phyloP scores from a whole-genome alignment of 2,797 vertebrate genomes.

The Lutjanus argentimaculatus region DNA sequence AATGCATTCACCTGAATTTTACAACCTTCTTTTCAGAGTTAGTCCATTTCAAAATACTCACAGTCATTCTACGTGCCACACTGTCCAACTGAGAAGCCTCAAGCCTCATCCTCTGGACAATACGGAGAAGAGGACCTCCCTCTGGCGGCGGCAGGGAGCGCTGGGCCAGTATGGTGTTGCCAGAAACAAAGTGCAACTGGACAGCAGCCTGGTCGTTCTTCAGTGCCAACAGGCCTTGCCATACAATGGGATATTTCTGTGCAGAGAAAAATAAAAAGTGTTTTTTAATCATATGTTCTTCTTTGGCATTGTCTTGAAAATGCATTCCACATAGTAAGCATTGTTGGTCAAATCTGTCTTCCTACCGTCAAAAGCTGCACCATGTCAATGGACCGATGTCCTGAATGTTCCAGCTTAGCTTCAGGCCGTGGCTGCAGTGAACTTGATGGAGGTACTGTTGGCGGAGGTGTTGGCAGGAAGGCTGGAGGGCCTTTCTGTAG shows the following conservation, averaged over 20 bases:
- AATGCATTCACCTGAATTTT: background rate
- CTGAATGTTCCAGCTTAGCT: conserved; percentile 89
- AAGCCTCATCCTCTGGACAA: conserved; percentile 98
- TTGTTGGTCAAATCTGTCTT: background rate
- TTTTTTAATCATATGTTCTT: background rate
- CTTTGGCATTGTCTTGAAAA: conserved; percentile 21
- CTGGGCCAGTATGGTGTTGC: conserved; percentile 95
- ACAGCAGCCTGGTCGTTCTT: conserved; percentile 98
- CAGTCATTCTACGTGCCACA: conserved; percentile 96
- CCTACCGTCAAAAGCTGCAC: conserved; percentile 96
- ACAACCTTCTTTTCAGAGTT: background rate
- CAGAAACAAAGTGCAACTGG: conserved; percentile 98
- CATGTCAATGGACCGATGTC: conserved; percentile 94
- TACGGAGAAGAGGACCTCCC: conserved; percentile 94
- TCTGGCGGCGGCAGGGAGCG: conserved; percentile 95
- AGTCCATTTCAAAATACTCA: conserved; percentile 76
- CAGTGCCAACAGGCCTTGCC: conserved; percentile 97
- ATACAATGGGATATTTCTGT: conserved; percentile 99
- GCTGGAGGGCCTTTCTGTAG: conserved; percentile 82
- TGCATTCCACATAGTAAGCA: background rate
- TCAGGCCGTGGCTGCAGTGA: conserved; percentile 87
- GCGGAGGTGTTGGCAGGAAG: conserved; percentile 83
- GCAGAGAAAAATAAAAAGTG: conserved; percentile 23
- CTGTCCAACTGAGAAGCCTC: conserved; percentile 96
- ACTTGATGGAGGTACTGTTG: conserved; percentile 78